These are phyloP conservation scores for Whitmania pigra DNA, from an alignment of 1,140 invertebrate genomes.

Conservation along the genomic window DNA sequence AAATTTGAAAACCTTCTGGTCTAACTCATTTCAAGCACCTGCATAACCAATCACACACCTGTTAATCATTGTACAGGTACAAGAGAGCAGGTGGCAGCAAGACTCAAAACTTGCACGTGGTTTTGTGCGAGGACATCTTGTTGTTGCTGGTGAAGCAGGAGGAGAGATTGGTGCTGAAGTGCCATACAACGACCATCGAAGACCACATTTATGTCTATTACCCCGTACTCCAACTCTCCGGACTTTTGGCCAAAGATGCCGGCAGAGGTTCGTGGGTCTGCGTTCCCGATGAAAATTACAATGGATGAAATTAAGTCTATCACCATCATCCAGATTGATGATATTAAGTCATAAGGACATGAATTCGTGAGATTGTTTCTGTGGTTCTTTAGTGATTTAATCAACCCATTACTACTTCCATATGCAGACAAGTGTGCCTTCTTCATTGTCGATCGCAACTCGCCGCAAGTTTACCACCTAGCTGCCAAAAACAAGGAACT, in stretches of 20 bases:
- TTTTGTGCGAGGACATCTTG: slow-evolving; percentile 73
- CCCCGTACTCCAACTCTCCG: slow-evolving; percentile 34
- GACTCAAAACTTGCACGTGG: slow-evolving; percentile 66
- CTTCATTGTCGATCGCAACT: slow-evolving; percentile 5
- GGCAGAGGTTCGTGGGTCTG: slow-evolving; percentile 53
- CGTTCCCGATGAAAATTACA: not conserved
- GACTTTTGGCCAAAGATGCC: slow-evolving; percentile 45
- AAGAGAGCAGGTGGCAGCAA: slow-evolving; percentile 52
- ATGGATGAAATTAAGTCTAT: too few relatives aligned
- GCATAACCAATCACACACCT: too few relatives aligned
- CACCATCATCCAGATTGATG: too few relatives aligned
- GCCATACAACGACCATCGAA: slow-evolving; percentile 23
- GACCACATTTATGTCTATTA: slow-evolving; percentile 25
- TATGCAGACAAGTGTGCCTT: slow-evolving; percentile 11
- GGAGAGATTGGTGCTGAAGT: slow-evolving; percentile 20
- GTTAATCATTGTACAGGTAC: not conserved
- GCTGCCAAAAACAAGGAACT: slow-evolving; percentile 8
- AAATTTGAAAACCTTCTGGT: too few relatives aligned
- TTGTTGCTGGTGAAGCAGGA: slow-evolving; percentile 62
- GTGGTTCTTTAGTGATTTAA: too few relatives aligned
- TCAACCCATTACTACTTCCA: not conserved
- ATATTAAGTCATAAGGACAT: too few relatives aligned
- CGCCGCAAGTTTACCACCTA: not conserved
- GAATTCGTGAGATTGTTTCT: too few relatives aligned
- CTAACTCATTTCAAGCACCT: too few relatives aligned